Base-by-base conservation (phyloP, 2,888 invertebrate species). In the Adineta ricciae region DNA sequence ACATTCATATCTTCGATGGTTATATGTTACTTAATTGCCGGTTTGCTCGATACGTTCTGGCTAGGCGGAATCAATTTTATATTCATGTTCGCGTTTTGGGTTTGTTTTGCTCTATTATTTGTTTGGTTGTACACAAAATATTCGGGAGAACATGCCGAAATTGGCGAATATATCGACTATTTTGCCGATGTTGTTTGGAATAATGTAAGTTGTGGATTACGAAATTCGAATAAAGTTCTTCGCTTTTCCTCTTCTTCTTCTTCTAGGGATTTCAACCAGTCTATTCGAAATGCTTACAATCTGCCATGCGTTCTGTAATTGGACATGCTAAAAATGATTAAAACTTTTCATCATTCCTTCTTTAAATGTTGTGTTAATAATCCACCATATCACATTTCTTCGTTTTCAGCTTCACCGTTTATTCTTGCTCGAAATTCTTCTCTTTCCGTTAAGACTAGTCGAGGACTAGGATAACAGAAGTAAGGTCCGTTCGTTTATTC, bases 181-280 rank as follows among this genome's bases (percentile, higher is more conserved):
- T 91, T 94, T 86, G 96, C 97, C 7, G 94, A 93, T 88, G 91
- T 93, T 87, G 92, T 96, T 87, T 98, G 97, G 97, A 95, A 96
- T 89, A 94, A 91, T 88, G 92, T 91, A 87, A 88, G 56, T 64
- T 64, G 2, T 9, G 27, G 27, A 9, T 4, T 5, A 64, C 14
- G 9, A 64, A 64, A 64, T 27, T 46, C 46, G 46, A 5, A 11
- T 8, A 46, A 46, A 46, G 11, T 46, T 46, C 5, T 27, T 64
- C 9, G n/a, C 27, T 11, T 64, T 27, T 24, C 41, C 24, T 78
- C 24, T 24, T 64, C 27, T 11, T 64, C 14, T 24, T 78, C 24
- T 78, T 21, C 21, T 7, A 78, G 73, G 73, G 21, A 8, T 78
- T 78, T 21, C 73, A 78, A 78, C 73, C 73, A 2, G 38, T 36